A percentile compares a stretch with the other conserved stretches of the same genome.
Evolutionary conservation across 2,888 invertebrate species (phyloP).

Genomic region (Lasioglossum marginatum): DNA sequence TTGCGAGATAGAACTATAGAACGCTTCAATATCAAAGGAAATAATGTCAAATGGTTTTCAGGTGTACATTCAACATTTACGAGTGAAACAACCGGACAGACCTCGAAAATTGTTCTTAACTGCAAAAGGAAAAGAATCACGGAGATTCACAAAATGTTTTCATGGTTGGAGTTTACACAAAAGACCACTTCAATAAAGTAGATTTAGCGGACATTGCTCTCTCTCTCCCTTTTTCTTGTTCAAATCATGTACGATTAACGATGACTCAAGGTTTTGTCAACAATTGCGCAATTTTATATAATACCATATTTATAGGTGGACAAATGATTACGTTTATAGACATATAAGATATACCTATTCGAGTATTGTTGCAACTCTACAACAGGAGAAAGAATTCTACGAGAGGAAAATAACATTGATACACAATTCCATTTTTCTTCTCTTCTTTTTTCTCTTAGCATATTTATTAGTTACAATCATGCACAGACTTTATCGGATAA

Average conservation of each 20-base stretch:
- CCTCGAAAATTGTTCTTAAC: slow-evolving; percentile 97
- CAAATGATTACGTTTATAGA: background rate
- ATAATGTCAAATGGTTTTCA: slow-evolving; percentile 79
- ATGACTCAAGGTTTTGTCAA: background rate
- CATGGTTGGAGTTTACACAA: slow-evolving; percentile 99
- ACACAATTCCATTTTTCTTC: background rate
- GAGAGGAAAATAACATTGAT: background rate
- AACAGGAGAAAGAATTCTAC: background rate
- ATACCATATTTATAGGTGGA: background rate
- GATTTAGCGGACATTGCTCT: background rate
- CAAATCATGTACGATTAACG: background rate
- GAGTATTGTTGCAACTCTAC: background rate
- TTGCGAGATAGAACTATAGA: background rate
- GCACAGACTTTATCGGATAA: background rate
- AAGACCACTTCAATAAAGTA: slow-evolving; percentile 89
- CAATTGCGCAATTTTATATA: background rate
- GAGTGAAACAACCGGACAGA: slow-evolving; percentile 96
- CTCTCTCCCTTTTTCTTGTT: background rate
- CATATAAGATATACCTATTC: background rate
- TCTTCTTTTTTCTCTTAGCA: background rate
- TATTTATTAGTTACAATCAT: background rate
- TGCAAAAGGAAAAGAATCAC: slow-evolving; percentile 97
- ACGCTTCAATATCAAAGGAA: background rate
- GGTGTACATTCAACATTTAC: slow-evolving; percentile 99
- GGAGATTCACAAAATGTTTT: slow-evolving; percentile 98